Evolutionary conservation across 2,113 vertebrate species (phyloP).

Genomic region (Laterallus jamaicensis): DNA sequence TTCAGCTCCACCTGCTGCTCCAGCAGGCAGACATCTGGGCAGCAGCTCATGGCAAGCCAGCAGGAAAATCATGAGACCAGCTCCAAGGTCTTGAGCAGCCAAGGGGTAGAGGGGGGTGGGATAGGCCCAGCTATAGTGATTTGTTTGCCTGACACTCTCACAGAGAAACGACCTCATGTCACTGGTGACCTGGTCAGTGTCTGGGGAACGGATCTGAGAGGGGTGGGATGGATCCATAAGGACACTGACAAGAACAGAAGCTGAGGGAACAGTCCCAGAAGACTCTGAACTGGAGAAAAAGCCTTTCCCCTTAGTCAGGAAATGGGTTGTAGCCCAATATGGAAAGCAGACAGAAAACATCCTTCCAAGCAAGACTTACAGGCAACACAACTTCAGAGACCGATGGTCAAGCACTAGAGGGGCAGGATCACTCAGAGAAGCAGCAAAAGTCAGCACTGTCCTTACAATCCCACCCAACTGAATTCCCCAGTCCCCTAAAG

Average conservation of each 20-base stretch:
- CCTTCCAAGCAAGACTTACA: background rate
- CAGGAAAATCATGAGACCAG: background rate
- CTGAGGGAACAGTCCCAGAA: background rate
- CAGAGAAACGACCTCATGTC: background rate
- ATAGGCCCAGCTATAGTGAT: background rate
- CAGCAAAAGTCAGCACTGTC: background rate
- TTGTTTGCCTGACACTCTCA: background rate
- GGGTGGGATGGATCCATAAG: background rate
- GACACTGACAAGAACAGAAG: background rate
- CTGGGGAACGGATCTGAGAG: background rate
- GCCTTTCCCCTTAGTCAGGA: background rate
- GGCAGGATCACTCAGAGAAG: background rate
- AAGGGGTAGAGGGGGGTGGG: background rate
- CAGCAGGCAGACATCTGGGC: background rate
- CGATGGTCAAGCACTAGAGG: background rate
- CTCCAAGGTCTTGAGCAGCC: background rate
- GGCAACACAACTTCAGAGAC: background rate
- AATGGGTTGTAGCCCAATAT: background rate
- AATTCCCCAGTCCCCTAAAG: background rate
- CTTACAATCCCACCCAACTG: background rate
- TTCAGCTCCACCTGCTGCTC: conserved; percentile 61
- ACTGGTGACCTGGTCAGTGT: background rate
- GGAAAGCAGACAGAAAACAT: background rate
- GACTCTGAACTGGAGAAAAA: background rate
- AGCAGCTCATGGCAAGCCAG: background rate